Evolutionary conservation across 23 tunicate species (phyloP), one percentile per base, ranked within the genome.

Genomic region (Phallusia fumigata): DNA sequence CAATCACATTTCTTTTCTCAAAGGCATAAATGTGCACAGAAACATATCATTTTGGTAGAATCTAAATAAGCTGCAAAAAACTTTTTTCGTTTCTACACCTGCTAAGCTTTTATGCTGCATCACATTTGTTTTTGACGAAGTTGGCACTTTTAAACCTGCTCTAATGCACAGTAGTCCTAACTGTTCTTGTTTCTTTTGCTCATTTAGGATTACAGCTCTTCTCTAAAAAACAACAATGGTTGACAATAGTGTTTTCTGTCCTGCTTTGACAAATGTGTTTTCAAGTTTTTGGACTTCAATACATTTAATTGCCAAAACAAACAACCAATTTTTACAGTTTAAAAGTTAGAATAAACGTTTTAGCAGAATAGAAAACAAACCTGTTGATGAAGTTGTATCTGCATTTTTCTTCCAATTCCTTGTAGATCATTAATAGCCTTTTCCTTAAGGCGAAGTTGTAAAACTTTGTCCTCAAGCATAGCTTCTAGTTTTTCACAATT

Each of bases 331-430:
- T 58, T 8, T 58, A 16, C 26, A 40, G 8, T 40, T 40, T n/a
- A n/a, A n/a, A n/a, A n/a, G n/a, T n/a, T n/a, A n/a, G n/a, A n/a
- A n/a, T n/a, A n/a, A n/a, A n/a, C n/a, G n/a, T n/a, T n/a, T n/a
- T n/a, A n/a, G n/a, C n/a, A n/a, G 47, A 40, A 3, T 40, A 3
- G 10, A 40, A 36, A 77, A 34, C 65, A 77, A 26, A 92, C 97
- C 88, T 92, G 97, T 65, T 92, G 91, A 31, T 74, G 79, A 34
- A 92, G 91, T 45, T 92, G 97, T 11, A 92, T 35, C 87, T 92
- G 91, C 97, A 92, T 92, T 65, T 86, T 83, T 65, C 85, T 92
- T 50, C 91, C 97, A 52, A 92, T 84, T 28, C 82, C 80, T 45
- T 92, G 97, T 18, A 92, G 77, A 47, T 87, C 97, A 64, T 75